Evolutionary conservation across 2,888 invertebrate species (phyloP), one percentile per base, ranked within the genome.

Genomic region (Leptinotarsa peninsularis): DNA sequence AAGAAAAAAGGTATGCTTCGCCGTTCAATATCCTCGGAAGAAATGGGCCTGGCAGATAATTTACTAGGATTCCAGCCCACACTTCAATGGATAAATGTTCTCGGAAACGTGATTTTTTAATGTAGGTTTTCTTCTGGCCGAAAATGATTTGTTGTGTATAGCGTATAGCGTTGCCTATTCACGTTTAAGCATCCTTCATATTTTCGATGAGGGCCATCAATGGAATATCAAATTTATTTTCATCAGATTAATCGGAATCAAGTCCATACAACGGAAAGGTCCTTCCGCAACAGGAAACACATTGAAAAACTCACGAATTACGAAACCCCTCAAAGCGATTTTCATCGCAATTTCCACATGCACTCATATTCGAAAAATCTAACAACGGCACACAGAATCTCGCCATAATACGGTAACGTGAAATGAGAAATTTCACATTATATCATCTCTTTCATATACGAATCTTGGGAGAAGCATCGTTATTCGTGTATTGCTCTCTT

Each of bases 301-400:
- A 4, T 58, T 58, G 58, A 58, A 58, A 23, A 58, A 58, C 21
- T 58, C 58, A 58, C 58, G 23, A 21, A 58, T 58, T 17, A 58
- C 58, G 18, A 18, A 54, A 60, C 27, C 21, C 23, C 27, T 7
- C 43, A 7, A 63, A n/a, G n/a, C 10, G 3, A 63, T 63, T 43
- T 43, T 33, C 63, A 43, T 63, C 14, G 58, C 23, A 58, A 23
- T 58, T 23, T 23, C 58, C 58, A 58, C 3, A 15, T 15, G 23
- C 23, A 15, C 15, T 63, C n/a, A 63, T 33, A 43, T 43, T 43
- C 43, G 63, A 3, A 43, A 63, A 63, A 43, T 63, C 27, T 43
- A n/a, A 63, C 33, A 27, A 33, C 4, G 63, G 63, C 23, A 21
- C 10, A 63, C 33, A 63, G 33, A 63, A 63, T 63, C 33, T 63